These are phyloP conservation scores for Neosalanx taihuensis DNA, from an alignment of 2,797 vertebrate species.

Conservation along the genomic window DNA sequence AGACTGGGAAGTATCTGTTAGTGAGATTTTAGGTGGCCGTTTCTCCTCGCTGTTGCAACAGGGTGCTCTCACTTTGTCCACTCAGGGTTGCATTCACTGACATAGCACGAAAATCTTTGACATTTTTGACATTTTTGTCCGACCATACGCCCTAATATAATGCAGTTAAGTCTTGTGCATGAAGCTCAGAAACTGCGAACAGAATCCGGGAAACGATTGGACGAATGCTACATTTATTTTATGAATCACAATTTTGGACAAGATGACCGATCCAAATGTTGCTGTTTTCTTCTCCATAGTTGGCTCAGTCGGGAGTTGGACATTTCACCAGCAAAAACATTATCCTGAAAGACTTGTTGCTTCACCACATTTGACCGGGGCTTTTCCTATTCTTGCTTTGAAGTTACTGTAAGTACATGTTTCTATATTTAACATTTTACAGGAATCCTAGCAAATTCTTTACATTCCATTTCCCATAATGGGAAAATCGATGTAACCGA, in stretches of 20 bases:
- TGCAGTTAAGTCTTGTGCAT: slow-evolving; percentile 51
- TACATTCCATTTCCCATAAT: slow-evolving; percentile 19
- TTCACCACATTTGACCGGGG: slow-evolving; percentile 69
- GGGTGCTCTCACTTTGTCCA: slow-evolving; percentile 80
- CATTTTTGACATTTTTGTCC: slow-evolving; percentile 82
- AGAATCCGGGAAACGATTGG: slow-evolving; percentile 43
- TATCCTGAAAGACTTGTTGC: slow-evolving; percentile 88
- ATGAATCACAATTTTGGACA: slow-evolving; percentile 62
- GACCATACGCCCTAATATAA: slow-evolving; percentile 69
- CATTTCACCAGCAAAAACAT: slow-evolving; percentile 84
- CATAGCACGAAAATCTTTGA: slow-evolving; percentile 75
- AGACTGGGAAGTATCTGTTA: slow-evolving; percentile 49
- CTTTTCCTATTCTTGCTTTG: slow-evolving; percentile 47
- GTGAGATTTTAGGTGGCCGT: slow-evolving; percentile 56
- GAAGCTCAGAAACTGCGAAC: slow-evolving; percentile 40
- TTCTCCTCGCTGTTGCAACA: slow-evolving; percentile 69
- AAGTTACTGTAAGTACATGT: slow-evolving; percentile 74
- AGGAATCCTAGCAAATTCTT: slow-evolving; percentile 32
- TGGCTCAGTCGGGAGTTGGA: slow-evolving; percentile 83
- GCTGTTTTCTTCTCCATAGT: slow-evolving; percentile 82
- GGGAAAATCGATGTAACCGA: neutral
- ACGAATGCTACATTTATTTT: slow-evolving; percentile 28
- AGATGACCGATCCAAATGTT: slow-evolving; percentile 86
- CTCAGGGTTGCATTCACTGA: slow-evolving; percentile 75
- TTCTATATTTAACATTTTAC: slow-evolving; percentile 14